Conservation (phyloP, 2,888 invertebrate species). For the Chloromyia formosa region DNA sequence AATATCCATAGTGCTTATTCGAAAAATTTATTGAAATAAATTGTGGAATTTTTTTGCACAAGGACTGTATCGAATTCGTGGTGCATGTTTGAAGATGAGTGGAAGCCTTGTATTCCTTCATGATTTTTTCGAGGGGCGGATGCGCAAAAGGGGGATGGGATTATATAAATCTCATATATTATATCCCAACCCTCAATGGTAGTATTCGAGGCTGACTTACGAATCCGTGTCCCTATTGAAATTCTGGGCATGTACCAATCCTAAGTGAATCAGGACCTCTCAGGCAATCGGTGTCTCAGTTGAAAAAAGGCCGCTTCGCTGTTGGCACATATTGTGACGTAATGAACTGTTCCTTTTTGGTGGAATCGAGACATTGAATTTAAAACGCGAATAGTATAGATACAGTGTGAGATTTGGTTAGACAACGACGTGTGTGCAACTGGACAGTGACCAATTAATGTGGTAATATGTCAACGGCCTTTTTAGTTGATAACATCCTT, state of each 20-base stretch:
- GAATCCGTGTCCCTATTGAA: conserved; percentile 2
- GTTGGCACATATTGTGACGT: conserved; percentile 28
- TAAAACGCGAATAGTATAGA: background rate
- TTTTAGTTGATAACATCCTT: conserved; percentile 62
- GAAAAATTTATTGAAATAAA: too few relatives aligned
- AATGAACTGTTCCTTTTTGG: conserved; percentile 10
- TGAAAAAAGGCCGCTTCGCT: conserved; percentile 26
- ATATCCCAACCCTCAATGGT: conserved; percentile 27
- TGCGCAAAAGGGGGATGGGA: conserved; percentile 45
- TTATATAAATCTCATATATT: conserved; percentile 45
- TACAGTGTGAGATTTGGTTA: background rate
- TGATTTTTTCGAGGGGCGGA: conserved; percentile 33
- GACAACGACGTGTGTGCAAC: background rate
- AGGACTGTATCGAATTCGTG: conserved; percentile 20
- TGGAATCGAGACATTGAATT: background rate
- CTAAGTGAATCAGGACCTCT: conserved; percentile 33
- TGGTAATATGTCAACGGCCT: conserved; percentile 61
- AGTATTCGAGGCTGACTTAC: background rate
- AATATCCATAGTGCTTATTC: too few relatives aligned
- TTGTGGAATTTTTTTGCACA: background rate
- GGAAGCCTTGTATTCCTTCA: conserved; percentile 3
- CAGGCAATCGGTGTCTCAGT: conserved; percentile 31
- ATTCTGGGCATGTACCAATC: conserved; percentile 42
- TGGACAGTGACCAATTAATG: conserved; percentile 15
- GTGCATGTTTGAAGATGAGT: conserved; percentile 8